Percentiles rank a stretch among this genome's conserved stretches.
Evolutionary conservation across 2,797 vertebrate genomes (phyloP).

Genomic region (Gadopsis marmoratus): DNA sequence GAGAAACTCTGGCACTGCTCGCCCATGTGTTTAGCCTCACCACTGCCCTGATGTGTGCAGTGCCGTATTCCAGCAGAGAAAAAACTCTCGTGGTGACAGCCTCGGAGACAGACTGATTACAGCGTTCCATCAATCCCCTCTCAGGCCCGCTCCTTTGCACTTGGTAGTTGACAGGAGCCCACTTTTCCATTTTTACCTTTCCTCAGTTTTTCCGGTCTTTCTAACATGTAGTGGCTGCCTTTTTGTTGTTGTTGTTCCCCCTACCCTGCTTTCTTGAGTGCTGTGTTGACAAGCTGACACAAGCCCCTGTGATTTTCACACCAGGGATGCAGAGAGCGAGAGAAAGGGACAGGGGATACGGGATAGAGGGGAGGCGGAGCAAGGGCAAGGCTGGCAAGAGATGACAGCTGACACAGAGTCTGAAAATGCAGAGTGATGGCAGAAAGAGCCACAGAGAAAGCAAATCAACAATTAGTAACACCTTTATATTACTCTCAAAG

Average conservation of each 20-base stretch:
- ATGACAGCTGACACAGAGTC: constrained; percentile 67
- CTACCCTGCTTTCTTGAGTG: constrained; percentile 70
- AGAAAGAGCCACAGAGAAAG: constrained; percentile 74
- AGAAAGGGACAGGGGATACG: constrained; percentile 60
- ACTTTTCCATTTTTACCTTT: constrained; percentile 77
- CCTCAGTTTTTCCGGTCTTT: constrained; percentile 70
- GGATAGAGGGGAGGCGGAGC: constrained; percentile 47
- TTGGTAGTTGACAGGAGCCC: constrained; percentile 72
- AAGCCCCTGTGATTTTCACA: constrained; percentile 83
- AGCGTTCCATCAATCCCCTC: constrained; percentile 76
- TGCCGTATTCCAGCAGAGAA: constrained; percentile 63
- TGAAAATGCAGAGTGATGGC: constrained; percentile 65
- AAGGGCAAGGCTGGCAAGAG: constrained; percentile 66
- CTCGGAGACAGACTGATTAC: constrained; percentile 80
- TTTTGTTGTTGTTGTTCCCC: constrained; percentile 45
- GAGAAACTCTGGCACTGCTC: constrained; percentile 71
- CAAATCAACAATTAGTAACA: constrained; percentile 86
- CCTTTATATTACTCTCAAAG: constrained; percentile 77
- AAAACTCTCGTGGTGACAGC: constrained; percentile 73
- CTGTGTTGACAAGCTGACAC: constrained; percentile 83
- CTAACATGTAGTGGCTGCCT: constrained; percentile 61
- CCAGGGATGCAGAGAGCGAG: constrained; percentile 68
- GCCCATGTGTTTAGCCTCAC: constrained; percentile 72
- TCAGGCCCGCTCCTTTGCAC: constrained; percentile 66
- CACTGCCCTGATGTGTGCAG: constrained; percentile 63